Evolutionary conservation across 2,888 invertebrate species (phyloP).

Genomic region (Crossocerus cetratus): DNA sequence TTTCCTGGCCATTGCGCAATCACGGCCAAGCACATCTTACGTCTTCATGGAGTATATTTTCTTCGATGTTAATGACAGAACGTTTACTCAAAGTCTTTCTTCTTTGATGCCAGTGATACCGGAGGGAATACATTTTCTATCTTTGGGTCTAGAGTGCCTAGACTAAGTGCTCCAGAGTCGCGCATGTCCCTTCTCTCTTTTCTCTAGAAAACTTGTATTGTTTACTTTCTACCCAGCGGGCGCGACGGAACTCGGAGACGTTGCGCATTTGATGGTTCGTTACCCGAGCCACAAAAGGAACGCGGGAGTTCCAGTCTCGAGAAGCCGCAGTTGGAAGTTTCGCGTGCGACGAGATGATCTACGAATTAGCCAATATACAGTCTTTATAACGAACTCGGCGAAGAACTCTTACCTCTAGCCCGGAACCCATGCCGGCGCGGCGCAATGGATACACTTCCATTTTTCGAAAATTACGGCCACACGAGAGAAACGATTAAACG

Average conservation of each 20-base stretch:
- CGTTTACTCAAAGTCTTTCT: too few species aligned
- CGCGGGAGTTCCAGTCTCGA: slow-evolving; percentile 47
- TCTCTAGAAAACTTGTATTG: neutral
- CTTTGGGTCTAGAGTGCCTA: neutral
- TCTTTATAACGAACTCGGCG: slow-evolving; percentile 4
- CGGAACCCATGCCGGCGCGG: neutral
- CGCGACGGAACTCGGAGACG: slow-evolving; percentile 22
- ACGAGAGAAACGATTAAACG: too few species aligned
- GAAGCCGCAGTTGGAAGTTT: slow-evolving; percentile 2
- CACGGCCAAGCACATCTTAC: too few species aligned
- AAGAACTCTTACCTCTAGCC: slow-evolving; percentile 23
- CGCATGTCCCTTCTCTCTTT: neutral
- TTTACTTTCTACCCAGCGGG: slow-evolving; percentile 24
- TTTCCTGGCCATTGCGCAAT: slow-evolving; percentile 4
- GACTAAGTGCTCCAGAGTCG: neutral
- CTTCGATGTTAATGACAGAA: too few species aligned
- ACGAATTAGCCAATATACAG: slow-evolving; percentile 17
- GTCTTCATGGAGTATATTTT: too few species aligned
- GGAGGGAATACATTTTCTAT: neutral
- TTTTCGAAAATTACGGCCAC: too few species aligned
- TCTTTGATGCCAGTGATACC: too few species aligned
- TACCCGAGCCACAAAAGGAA: too few species aligned
- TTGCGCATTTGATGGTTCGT: slow-evolving; percentile 40
- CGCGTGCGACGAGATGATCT: slow-evolving; percentile 4
- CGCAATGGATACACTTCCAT: too few species aligned